Evolutionary conservation across 1,140 invertebrate genomes (phyloP), one percentile per base, ranked within the genome.

Genomic region (Stenopsyche tienmushanensis): DNA sequence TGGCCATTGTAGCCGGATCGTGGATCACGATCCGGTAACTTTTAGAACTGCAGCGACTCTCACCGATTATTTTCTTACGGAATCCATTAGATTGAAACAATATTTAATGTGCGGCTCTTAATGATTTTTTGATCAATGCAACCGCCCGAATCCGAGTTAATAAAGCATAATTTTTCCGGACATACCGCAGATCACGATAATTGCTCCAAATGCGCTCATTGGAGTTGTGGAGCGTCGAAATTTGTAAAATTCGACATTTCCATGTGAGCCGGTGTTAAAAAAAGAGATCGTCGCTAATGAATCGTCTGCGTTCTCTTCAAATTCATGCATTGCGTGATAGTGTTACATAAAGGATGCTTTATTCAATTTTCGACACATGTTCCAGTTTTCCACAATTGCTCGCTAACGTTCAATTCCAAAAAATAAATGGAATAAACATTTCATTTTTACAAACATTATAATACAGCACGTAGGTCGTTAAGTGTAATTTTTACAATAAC

Each of bases 31-130:
- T n/a, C n/a, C n/a, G n/a, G n/a, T n/a, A n/a, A n/a, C n/a, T n/a
- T n/a, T n/a, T n/a, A n/a, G n/a, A n/a, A n/a, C n/a, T n/a, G n/a
- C n/a, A n/a, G n/a, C n/a, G n/a, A n/a, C 29, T 7, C 29, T 34
- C 5, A 7, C 5, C 29, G 29, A 34, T 34, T 13, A 7, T 7
- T 34, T 7, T 34, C 5, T 13, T 7, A 34, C 29, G 29, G 13
- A 34, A 7, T 50, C 9, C 29, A 55, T 55, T 25, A 25, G 52
- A 55, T 55, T 55, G 52, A 55, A 55, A 55, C 52, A 55, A 57
- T 57, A 57, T 42, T 57, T 41, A 57, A 42, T 25, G 15, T 17
- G 24, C 17, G 18, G 24, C 17, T 3, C 21, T 20, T 55, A 55
- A 55, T 55, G 52, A 55, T 34, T 55, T 55, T 23, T 39, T 52